Base-by-base conservation (phyloP, 2,797 vertebrate genomes). In the Graptemys geographica region DNA sequence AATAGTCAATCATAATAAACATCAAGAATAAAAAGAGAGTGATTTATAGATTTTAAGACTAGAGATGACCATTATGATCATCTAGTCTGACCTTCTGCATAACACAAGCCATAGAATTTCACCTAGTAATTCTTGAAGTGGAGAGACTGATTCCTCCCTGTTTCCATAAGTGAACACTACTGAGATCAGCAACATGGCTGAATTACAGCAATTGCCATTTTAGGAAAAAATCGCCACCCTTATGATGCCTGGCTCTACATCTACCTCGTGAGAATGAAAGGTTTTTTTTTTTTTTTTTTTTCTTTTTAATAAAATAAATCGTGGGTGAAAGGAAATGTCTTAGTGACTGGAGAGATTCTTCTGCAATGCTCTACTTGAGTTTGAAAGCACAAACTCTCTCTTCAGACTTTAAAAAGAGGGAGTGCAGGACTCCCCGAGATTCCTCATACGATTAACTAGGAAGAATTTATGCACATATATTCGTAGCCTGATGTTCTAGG, bases 351-450 rank as follows among this genome's bases (percentile, higher is more conserved):
- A 94, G 91, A 5, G 89, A 53, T 4, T 27, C 4, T 69, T 69
- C 18, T n/a, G 33, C 62, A 37, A 37, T 8, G 33, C 62, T 69
- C 62, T 69, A 37, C 4, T 15, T 92, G 4, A n/a, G 11, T 87
- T 56, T 49, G 37, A 89, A 94, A 79, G 11, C 10, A 80, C 72
- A 90, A 86, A 27, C 11, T 8, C 2, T 83, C 5, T 5, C 15
- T 92, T 96, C 87, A 31, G 86, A 76, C 91, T 91, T 55, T 41
- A 72, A 92, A 83, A 56, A 27, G 4, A 21, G 23, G 82, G 47
- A 18, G 62, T 11, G 16, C 33, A 84, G 8, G 13, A 57, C n/a
- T 11, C n/a, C 90, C 25, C 12, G 21, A 87, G 19, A 89, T 4
- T 3, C 12, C 47, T 69, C 10, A 5, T 44, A 15, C n/a, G 83